phyloP scores from a whole-genome alignment of 2,113 vertebrate genomes.

The Scortum barcoo region DNA sequence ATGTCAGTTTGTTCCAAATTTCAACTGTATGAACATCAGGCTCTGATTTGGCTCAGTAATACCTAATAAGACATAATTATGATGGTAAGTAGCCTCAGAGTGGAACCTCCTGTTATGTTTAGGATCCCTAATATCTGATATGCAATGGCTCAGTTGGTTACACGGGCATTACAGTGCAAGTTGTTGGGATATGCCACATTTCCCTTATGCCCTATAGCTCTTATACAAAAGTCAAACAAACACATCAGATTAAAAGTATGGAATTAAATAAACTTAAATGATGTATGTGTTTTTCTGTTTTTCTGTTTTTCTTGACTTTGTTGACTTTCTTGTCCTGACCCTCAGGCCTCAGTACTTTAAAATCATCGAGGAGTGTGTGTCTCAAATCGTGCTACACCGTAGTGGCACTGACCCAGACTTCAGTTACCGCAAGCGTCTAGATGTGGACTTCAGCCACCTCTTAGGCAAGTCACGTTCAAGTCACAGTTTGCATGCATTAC shows the following conservation, averaged over 20 bases:
- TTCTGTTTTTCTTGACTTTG: conserved; percentile 1
- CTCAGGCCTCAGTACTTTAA: conserved; percentile 96
- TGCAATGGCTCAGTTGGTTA: not conserved
- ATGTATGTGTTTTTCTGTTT: not conserved
- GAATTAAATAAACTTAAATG: not conserved
- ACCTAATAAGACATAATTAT: no score
- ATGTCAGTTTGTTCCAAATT: not conserved
- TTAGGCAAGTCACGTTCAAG: conserved; percentile 86
- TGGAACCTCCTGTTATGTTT: not conserved
- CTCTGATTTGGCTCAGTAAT: conserved; percentile 8
- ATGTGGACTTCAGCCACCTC: conserved; percentile 94
- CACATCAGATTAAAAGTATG: not conserved
- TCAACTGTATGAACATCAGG: not conserved
- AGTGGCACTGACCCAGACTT: conserved; percentile 96
- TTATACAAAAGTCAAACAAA: not conserved
- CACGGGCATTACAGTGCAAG: not conserved
- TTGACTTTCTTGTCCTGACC: conserved; percentile 19
- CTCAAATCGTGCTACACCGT: conserved; percentile 96
- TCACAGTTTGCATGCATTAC: not conserved
- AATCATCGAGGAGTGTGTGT: conserved; percentile 97
- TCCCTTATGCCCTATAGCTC: not conserved
- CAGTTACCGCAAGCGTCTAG: conserved; percentile 94
- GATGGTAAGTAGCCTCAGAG: not conserved
- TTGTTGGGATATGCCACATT: not conserved
- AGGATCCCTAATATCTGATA: no score